Evolutionary conservation across 2,113 vertebrate species (phyloP), one percentile per base, ranked within the genome.

Genomic region (Damaliscus lunatus): DNA sequence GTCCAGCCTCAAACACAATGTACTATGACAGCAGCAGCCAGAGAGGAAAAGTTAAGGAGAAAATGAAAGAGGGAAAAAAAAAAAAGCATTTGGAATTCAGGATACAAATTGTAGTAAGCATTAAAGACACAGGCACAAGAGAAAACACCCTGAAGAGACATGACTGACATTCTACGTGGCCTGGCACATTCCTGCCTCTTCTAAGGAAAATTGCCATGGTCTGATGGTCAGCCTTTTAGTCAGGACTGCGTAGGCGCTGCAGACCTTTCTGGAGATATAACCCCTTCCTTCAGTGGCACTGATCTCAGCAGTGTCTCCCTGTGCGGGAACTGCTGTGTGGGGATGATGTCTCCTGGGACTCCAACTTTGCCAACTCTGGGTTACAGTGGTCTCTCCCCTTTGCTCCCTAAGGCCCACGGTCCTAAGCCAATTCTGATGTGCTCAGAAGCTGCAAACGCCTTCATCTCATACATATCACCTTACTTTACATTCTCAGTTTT

Each of bases 1-100:
- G 99, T 99, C 99, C 99, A 99, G 99, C 99, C 99, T 99, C 99
- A 99, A 99, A 99, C 99, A 99, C 99, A 99, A 99, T 99, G 99
- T 99, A 99, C 99, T 99, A 99, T 99, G 98, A 99, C 99, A 83
- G 98, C 99, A 99, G 99, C 99, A 98, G 99, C 99, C 99, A 99
- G 98, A 99, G 98, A 98, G 97, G 98, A 98, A 98, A 99, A 98
- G 96, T 98, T 98, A 99, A 99, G 98, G 98, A 98, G 98, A 98
- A 98, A 98, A 98, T 98, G 99, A 98, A 98, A 98, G 98, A 82
- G 98, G 96, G 40, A 15, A 12, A 19, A n/a, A 33, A 98, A 98
- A 98, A 99, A 98, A 98, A 98, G 99, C 93, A 98, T 99, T 99
- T 98, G 99, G 99, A 99, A 99, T 98, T 98, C 98, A 99, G 98